Conservation (phyloP, 2,888 invertebrate genomes). For the Spodoptera exigua region DNA sequence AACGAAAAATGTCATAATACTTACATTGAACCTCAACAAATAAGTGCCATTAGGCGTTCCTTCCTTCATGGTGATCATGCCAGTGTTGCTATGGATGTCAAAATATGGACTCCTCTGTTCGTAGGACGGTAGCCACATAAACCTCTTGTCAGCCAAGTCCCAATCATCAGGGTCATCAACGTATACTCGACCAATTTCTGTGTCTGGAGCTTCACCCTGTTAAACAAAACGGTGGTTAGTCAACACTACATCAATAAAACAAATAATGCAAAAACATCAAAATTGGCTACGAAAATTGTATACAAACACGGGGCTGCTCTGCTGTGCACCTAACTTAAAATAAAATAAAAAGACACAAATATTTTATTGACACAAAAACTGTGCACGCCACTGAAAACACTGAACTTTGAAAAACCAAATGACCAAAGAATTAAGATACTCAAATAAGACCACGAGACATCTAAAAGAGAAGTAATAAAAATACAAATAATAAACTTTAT, state of each 20-base stretch:
- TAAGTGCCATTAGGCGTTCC: constrained; percentile 94
- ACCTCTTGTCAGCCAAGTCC: constrained; percentile 97
- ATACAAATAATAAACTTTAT: no score
- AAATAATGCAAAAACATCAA: background rate
- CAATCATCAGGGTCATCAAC: constrained; percentile 99
- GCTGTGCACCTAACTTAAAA: background rate
- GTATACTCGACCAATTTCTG: constrained; percentile 96
- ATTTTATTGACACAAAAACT: background rate
- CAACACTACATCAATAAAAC: background rate
- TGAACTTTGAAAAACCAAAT: background rate
- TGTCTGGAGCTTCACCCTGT: constrained; percentile 93
- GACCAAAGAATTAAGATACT: background rate
- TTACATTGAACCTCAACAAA: constrained; percentile 91
- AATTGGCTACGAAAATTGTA: no score
- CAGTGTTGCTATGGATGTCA: constrained; percentile 92
- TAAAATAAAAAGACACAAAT: background rate
- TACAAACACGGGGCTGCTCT: no score
- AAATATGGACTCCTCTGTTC: constrained; percentile 91
- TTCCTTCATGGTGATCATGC: constrained; percentile 96
- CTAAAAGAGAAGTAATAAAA: no score
- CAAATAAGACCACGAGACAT: background rate
- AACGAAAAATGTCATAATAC: constrained; percentile 57
- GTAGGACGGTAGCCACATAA: constrained; percentile 91
- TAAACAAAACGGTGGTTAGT: constrained; percentile 14
- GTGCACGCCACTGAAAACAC: background rate